Evolutionary conservation across 2,797 vertebrate genomes (phyloP).

Genomic region (Pterois miles): DNA sequence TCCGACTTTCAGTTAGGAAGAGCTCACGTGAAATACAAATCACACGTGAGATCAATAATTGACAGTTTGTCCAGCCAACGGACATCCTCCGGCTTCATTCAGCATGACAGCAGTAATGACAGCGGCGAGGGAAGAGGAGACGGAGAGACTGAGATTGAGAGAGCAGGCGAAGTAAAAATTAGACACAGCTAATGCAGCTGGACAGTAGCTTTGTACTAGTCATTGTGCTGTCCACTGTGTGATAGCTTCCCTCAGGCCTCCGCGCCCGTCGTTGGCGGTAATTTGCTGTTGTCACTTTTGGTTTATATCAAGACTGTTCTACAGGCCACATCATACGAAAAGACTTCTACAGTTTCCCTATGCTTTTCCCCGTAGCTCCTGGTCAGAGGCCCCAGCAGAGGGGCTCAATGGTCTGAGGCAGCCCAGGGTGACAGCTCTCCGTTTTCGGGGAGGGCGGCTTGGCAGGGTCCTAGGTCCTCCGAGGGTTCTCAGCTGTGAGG

Average conservation of each 20-base stretch:
- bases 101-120: conserved; percentile 52
- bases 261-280: conserved; percentile 70
- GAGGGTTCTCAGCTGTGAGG: conserved; percentile 72
- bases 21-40: conserved; percentile 25
- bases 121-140: conserved; percentile 17
- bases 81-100: conserved; percentile 53
- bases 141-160: conserved; percentile 10
- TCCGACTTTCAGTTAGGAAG: conserved; percentile 22
- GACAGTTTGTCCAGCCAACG: conserved; percentile 41
- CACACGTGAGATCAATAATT: conserved; percentile 58
- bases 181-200: conserved; percentile 76
- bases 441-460: conserved; percentile 54
- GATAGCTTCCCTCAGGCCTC: conserved; percentile 70
- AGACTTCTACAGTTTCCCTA: conserved; percentile 64
- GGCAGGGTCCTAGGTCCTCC: conserved; percentile 51
- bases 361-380: conserved; percentile 61
- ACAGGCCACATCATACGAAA: conserved; percentile 71
- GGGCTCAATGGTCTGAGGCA: conserved; percentile 60
- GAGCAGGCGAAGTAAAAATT: conserved; percentile 60
- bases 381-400: conserved; percentile 69
- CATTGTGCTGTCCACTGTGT: conserved; percentile 71
- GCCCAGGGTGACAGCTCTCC: conserved; percentile 68
- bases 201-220: conserved; percentile 79
- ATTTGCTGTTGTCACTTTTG: conserved; percentile 77
- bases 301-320: conserved; percentile 69